A percentile compares a stretch with the other conserved stretches of the same genome.
phyloP scores from a whole-genome alignment of 92 coral and sea anemone genomes.

The Actinernus sp. region DNA sequence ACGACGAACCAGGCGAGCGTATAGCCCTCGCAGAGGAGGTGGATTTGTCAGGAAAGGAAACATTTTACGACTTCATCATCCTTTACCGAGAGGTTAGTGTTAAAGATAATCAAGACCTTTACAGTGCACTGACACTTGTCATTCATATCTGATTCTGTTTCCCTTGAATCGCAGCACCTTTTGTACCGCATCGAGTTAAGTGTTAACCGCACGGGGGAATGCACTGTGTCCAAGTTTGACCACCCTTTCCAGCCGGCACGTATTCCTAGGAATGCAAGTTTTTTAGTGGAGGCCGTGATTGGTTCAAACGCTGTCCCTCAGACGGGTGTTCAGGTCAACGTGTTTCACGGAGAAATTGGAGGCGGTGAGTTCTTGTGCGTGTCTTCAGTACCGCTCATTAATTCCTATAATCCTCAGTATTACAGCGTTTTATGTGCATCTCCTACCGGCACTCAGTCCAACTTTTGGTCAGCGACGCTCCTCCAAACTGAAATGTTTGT shows the following conservation, averaged over 20 bases:
- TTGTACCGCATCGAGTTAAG: slow-evolving; percentile 47
- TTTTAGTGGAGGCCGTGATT: slow-evolving; percentile 18
- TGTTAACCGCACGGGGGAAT: slow-evolving; percentile 35
- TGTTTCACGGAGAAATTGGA: slow-evolving; percentile 25
- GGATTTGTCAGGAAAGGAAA: slow-evolving; percentile 17
- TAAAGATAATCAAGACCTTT: too few species aligned
- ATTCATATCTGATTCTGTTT: too few species aligned
- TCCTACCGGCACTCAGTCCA: too few species aligned
- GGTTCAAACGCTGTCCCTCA: slow-evolving; percentile 45
- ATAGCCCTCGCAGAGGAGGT: slow-evolving; percentile 42
- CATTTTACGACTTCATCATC: slow-evolving; percentile 54
- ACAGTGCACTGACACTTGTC: too few species aligned
- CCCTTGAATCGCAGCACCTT: slow-evolving; percentile 10
- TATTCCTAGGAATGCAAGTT: slow-evolving; percentile 44
- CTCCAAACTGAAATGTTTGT: too few species aligned
- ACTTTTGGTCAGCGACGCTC: too few species aligned
- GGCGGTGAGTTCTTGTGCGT: neutral
- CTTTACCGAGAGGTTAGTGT: slow-evolving; percentile 46
- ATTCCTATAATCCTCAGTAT: too few species aligned
- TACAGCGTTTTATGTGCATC: too few species aligned
- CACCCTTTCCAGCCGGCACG: slow-evolving; percentile 36
- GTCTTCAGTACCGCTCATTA: too few species aligned
- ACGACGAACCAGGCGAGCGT: slow-evolving; percentile 25
- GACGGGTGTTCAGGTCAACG: slow-evolving; percentile 43
- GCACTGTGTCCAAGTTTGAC: slow-evolving; percentile 27